Evolutionary conservation across 2,797 vertebrate genomes (phyloP).

Genomic region (Myotis pilosus): DNA sequence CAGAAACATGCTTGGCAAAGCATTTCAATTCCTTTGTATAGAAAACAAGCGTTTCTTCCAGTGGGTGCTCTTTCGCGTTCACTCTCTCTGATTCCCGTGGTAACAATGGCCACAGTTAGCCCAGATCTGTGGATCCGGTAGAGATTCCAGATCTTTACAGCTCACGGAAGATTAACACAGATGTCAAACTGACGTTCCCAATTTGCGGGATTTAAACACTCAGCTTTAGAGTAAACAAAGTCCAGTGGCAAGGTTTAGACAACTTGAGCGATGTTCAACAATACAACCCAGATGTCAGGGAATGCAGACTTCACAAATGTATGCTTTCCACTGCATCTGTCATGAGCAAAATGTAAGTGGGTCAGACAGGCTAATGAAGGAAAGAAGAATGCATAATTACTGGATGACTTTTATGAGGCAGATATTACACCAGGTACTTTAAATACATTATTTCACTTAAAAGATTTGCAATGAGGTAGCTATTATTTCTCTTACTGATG

Average conservation of each 20-base stretch:
- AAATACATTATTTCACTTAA: not conserved
- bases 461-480: not conserved
- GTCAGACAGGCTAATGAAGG: not conserved
- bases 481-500: not conserved
- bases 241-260: constrained; percentile 67
- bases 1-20: constrained; percentile 65
- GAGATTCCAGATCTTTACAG: constrained; percentile 60
- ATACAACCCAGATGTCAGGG: constrained; percentile 63
- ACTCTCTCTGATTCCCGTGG: not conserved
- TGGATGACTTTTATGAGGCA: constrained; percentile 33
- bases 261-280: constrained; percentile 43
- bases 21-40: constrained; percentile 54
- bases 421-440: not conserved
- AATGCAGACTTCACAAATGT: not conserved
- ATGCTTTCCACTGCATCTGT: not conserved
- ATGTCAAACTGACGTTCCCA: constrained; percentile 71
- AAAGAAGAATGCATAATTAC: not conserved
- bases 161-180: constrained; percentile 71
- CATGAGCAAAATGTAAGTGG: not conserved
- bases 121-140: not conserved
- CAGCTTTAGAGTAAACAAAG: constrained; percentile 70
- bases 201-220: constrained; percentile 72
- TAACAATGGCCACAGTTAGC: constrained; percentile 29
- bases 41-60: constrained; percentile 39
- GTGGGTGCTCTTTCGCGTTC: not conserved